These are phyloP conservation scores for Odontophorus gujanensis DNA, from an alignment of 2,113 vertebrate genomes.

Conservation along the genomic window DNA sequence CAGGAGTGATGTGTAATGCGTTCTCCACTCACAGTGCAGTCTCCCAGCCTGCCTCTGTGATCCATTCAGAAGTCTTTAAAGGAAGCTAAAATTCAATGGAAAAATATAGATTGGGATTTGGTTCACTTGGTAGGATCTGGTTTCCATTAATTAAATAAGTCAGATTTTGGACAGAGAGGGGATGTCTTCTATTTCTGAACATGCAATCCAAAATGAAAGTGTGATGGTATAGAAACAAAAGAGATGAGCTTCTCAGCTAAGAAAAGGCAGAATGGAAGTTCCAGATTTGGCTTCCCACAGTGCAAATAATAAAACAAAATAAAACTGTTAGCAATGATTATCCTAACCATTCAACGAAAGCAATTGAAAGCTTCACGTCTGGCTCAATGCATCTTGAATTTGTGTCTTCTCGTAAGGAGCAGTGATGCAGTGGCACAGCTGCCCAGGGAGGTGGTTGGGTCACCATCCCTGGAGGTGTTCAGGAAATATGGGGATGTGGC, in stretches of 20 bases:
- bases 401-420: not conserved
- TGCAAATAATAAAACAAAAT: not conserved
- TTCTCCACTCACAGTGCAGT: not conserved
- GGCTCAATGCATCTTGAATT: not conserved
- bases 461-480: no score
- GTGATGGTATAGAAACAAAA: not conserved
- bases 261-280: not conserved
- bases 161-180: not conserved
- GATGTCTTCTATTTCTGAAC: not conserved
- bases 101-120: not conserved
- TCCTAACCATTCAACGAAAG: not conserved
- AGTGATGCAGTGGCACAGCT: no score
- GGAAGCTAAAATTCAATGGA: not conserved
- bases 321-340: not conserved
- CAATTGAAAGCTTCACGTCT: not conserved
- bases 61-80: not conserved
- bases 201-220: not conserved
- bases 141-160: not conserved
- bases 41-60: conserved; percentile 11
- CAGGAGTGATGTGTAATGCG: conserved; percentile 3
- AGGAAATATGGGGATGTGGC: no score
- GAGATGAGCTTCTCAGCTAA: not conserved
- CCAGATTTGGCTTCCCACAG: not conserved
- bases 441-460: no score
- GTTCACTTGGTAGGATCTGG: not conserved